Evolutionary conservation across 2,797 vertebrate genomes (phyloP).

Genomic region (Bufotes viridis): DNA sequence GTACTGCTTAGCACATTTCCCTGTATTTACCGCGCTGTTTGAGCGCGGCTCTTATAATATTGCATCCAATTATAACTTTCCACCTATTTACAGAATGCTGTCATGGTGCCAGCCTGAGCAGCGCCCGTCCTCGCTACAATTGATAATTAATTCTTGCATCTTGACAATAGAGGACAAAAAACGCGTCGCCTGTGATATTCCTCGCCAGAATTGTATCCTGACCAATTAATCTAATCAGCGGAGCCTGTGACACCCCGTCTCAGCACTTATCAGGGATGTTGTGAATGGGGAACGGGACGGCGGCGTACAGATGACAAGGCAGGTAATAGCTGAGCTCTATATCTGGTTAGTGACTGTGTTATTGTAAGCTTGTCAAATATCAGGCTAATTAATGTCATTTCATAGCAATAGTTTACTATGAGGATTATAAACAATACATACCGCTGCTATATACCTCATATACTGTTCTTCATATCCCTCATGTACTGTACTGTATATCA

Average conservation of each 20-base stretch:
- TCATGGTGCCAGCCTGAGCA: neutral
- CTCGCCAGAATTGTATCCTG: neutral
- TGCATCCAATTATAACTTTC: neutral
- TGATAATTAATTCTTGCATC: constrained; percentile 18
- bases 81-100: neutral
- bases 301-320: constrained; percentile 1
- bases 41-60: neutral
- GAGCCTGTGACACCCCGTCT: neutral
- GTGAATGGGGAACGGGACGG: constrained; percentile 5
- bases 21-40: neutral
- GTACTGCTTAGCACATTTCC: neutral
- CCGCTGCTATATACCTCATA: neutral
- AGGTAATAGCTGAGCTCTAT: neutral
- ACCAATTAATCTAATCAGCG: constrained; percentile 51
- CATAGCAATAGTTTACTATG: neutral
- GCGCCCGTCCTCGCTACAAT: constrained; percentile 1
- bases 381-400: constrained; percentile 46
- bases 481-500: neutral
- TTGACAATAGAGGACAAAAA: constrained; percentile 12
- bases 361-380: constrained; percentile 31
- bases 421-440: neutral
- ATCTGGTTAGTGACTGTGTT: neutral
- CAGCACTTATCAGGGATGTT: neutral
- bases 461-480: neutral
- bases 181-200: neutral